Conservation (phyloP, 2,113 vertebrate species). For the Carollia perspicillata region DNA sequence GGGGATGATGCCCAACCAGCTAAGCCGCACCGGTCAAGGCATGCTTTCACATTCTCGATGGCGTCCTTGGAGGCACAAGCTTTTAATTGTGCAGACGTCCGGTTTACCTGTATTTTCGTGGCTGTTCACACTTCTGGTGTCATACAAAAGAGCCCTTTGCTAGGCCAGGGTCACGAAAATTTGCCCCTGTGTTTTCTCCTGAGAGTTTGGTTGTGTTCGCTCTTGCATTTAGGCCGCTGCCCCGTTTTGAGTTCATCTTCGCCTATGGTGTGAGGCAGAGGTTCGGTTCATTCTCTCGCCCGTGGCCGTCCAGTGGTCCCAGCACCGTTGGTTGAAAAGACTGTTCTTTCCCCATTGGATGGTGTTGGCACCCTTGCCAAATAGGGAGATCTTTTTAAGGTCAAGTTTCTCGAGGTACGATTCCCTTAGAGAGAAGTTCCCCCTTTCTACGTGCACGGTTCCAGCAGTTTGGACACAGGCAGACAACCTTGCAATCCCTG, state of each 20-base stretch:
- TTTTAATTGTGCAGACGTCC: not conserved
- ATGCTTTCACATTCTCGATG: not conserved
- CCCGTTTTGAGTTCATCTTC: not conserved
- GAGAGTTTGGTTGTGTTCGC: not conserved
- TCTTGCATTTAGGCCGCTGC: not conserved
- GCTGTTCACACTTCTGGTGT: not conserved
- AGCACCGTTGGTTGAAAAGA: not conserved
- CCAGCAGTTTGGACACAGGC: not conserved
- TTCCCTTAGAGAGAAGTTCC: not conserved
- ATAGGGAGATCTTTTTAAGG: not conserved
- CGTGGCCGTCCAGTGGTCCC: not conserved
- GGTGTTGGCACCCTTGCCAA: not conserved
- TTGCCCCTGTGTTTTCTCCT: not conserved
- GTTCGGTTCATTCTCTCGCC: not conserved
- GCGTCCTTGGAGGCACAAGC: not conserved
- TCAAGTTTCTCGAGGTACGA: not conserved
- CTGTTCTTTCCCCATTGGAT: not conserved
- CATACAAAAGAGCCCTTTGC: not conserved
- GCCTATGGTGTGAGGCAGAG: not conserved
- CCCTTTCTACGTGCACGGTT: not conserved
- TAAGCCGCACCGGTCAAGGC: not conserved
- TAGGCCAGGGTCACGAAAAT: not conserved
- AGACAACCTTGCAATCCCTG: accelerated
- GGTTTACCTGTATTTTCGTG: not conserved
- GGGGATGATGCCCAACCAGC: not conserved